Percentiles rank a stretch among this genome's conserved stretches.
phyloP scores from a whole-genome alignment of 1,140 invertebrate species.

The Aricia agestis region DNA sequence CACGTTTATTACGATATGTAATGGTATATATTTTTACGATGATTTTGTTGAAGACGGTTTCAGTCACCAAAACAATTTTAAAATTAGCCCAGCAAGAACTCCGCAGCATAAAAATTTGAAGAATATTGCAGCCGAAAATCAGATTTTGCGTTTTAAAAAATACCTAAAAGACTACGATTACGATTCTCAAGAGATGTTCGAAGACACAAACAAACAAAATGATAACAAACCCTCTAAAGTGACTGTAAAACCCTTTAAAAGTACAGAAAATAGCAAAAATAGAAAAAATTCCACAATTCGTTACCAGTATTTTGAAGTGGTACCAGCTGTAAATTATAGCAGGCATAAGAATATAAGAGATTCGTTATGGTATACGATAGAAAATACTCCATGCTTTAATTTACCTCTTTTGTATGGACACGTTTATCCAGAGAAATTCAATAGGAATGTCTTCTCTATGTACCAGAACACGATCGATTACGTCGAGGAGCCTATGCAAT shows the following conservation, averaged over 20 bases:
- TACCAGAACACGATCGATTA: constrained; percentile 42
- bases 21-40: not conserved
- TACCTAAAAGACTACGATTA: no score
- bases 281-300: no score
- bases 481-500: constrained; percentile 33
- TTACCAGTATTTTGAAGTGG: no score
- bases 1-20: not conserved
- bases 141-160: no score
- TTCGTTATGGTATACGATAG: constrained; percentile 44
- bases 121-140: not conserved
- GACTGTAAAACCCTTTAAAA: no score
- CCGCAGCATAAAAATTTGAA: not conserved
- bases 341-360: not conserved
- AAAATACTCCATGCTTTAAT: constrained; percentile 57
- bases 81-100: not conserved
- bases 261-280: no score
- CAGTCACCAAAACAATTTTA: not conserved
- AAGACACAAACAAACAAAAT: no score
- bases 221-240: no score
- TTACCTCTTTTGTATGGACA: constrained; percentile 54
- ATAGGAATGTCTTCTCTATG: constrained; percentile 47
- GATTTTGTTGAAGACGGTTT: not conserved
- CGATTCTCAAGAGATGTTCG: no score
- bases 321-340: no score
- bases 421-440: constrained; percentile 32